Evolutionary conservation across 2,113 vertebrate species (phyloP), one percentile per base, ranked within the genome.

Genomic region (Symphodus melops): DNA sequence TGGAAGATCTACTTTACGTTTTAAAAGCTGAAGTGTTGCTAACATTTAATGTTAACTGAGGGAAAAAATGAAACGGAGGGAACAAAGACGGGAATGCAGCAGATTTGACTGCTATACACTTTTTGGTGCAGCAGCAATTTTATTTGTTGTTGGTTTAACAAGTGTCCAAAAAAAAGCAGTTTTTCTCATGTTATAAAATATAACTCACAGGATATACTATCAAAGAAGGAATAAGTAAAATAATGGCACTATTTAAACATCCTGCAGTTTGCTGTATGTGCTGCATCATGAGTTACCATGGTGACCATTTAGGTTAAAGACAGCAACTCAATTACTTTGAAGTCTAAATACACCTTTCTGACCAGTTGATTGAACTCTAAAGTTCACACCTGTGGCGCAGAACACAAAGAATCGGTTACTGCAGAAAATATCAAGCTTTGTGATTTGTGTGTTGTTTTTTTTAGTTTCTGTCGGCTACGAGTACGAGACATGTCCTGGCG

Each of bases 381-480:
- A 9, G 48, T 20, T 48, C 17, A 17, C 17, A 48, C 48, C 19
- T 51, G 13, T n/a, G 58, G 23, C 42, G 28, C 25, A 1, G 21
- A 28, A 41, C 39, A 51, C 42, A n/a, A 44, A 9, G 44, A 20
- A 49, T n/a, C 3, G 19, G 44, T 76, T 62, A 36, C 10, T 4
- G 13, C 12, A 6, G 12, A 39, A 63, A 16, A 77, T 21, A 25
- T 23, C 44, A 19, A 56, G 12, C 10, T 14, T 9, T 19, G 5
- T 49, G 39, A 21, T 71, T 44, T 86, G 65, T 61, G 17, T 63
- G 10, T 87, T 63, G 10, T 87, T 39, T 63, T 68, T 94, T 93
- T 48, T 94, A 99, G 97, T 99, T 46, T 96, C 97, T 0, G 97
- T 99, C 36, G 98, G 97, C 81, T 99, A 98, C 54, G 98, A 99